phyloP scores from a whole-genome alignment of 2,797 vertebrate genomes.

The Cephalopachus bancanus region DNA sequence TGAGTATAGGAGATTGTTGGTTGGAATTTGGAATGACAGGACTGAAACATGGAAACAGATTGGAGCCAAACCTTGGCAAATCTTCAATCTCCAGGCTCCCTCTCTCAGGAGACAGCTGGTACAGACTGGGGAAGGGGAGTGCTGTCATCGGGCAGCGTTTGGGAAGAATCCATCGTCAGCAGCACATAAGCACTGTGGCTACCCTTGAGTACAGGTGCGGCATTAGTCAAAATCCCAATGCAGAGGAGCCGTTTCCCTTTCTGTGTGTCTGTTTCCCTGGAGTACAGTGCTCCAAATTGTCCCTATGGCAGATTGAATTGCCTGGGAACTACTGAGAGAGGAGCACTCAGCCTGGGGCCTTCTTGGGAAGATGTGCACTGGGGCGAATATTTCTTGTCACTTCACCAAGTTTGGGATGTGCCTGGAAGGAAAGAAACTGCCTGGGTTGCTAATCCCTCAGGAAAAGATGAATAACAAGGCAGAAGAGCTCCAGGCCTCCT shows the following conservation, averaged over 20 bases:
- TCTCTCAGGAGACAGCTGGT: neutral
- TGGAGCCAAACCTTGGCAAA: neutral
- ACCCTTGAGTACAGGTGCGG: conserved; percentile 51
- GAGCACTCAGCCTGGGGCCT: conserved; percentile 60
- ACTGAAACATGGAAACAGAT: conserved; percentile 23
- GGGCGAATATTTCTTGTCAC: conserved; percentile 60
- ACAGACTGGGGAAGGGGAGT: neutral
- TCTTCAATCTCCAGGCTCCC: neutral
- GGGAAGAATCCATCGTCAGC: conserved; percentile 31
- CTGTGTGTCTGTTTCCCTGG: conserved; percentile 30
- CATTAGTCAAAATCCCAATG: conserved; percentile 68
- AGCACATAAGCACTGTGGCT: neutral
- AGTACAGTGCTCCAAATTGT: conserved; percentile 17
- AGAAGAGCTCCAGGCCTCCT: conserved; percentile 44
- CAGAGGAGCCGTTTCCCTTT: conserved; percentile 42
- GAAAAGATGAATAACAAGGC: conserved; percentile 60
- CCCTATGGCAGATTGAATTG: conserved; percentile 22
- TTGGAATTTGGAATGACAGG: conserved; percentile 35
- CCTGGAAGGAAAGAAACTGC: conserved; percentile 47
- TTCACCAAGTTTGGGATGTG: conserved; percentile 62
- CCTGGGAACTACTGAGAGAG: conserved; percentile 34
- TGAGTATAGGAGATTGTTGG: neutral
- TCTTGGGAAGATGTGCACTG: conserved; percentile 39
- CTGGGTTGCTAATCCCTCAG: conserved; percentile 51
- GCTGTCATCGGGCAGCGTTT: neutral